Evolutionary conservation across 1,140 invertebrate genomes (phyloP), one percentile per base, ranked within the genome.

Genomic region (Zaprionus capensis): DNA sequence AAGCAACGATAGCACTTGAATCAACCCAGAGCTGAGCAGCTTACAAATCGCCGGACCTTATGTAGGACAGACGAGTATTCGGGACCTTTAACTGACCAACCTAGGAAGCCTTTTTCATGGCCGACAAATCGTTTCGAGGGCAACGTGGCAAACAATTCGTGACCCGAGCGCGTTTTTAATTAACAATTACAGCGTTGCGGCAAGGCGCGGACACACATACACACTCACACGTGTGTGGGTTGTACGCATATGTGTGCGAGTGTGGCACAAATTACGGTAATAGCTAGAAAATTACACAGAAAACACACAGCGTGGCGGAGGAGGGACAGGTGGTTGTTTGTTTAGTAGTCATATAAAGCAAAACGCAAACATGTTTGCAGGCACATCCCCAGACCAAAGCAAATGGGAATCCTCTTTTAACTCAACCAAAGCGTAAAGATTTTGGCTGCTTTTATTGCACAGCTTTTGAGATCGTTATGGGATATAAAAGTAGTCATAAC

Each of bases 151-250:
- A 75, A 71, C 58, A 71, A 69, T 71, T 83, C 80, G 82, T 80
- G 80, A 73, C 80, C 76, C 24, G 58, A 77, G 34, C 70, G 69
- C 24, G 69, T 71, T 83, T 86, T 88, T 86, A 87, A 87, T 86
- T 86, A 87, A 87, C 82, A 87, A 87, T 86, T 86, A 82, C 83
- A 44, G 31, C 61, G 84, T 58, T 56, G 36, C 24, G 67, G 67
- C 67, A 58, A 65, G 66, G 65, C 55, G 26, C n/a, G 12, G 4
- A 51, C 46, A 11, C 46, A 12, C 20, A 51, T 20, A 51, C 20
- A 44, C 41, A 9, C 28, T 31, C 22, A 56, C 36, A 82, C 76
- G 82, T 69, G 76, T 84, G 77, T 82, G 58, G 24, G n/a, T 36
- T 26, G 15, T 55, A 49, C 46, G 56, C 34, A 26, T 70, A 66